Percentiles rank a stretch among this genome's conserved stretches.
Evolutionary conservation across 2,113 vertebrate genomes (phyloP).

Genomic region (Varanus komodoensis): DNA sequence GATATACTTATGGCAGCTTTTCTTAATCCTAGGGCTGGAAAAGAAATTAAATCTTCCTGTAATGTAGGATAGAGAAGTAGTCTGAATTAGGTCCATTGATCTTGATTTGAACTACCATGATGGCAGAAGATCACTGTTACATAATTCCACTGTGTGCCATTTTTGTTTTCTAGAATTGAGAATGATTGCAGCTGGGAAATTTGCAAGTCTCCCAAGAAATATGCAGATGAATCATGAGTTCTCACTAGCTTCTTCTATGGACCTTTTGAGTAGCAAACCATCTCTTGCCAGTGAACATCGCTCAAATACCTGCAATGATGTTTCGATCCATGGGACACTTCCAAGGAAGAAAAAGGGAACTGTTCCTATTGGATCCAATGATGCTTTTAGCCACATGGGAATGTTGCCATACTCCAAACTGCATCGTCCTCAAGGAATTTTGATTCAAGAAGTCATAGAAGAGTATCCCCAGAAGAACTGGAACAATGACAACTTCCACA

Average conservation of each 20-base stretch:
- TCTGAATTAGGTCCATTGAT: slow-evolving; percentile 44
- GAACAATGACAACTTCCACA: slow-evolving; percentile 71
- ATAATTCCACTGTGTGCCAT: neutral
- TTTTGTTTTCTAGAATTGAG: slow-evolving; percentile 80
- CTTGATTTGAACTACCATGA: slow-evolving; percentile 29
- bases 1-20: neutral
- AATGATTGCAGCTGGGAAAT: slow-evolving; percentile 95
- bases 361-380: slow-evolving; percentile 71
- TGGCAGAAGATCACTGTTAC: too few species aligned
- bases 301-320: slow-evolving; percentile 78
- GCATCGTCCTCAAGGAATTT: slow-evolving; percentile 71
- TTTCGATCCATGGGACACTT: slow-evolving; percentile 95
- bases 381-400: slow-evolving; percentile 71
- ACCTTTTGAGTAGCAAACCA: slow-evolving; percentile 88
- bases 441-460: slow-evolving; percentile 80
- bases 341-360: slow-evolving; percentile 90
- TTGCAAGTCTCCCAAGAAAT: slow-evolving; percentile 90
- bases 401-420: slow-evolving; percentile 69
- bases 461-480: slow-evolving; percentile 76
- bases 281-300: slow-evolving; percentile 61
- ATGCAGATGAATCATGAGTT: slow-evolving; percentile 79
- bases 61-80: slow-evolving; percentile 5
- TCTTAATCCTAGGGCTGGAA: neutral
- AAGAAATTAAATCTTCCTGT: neutral
- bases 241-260: slow-evolving; percentile 91